Evolutionary conservation across 2,888 invertebrate species (phyloP), one percentile per base, ranked within the genome.

Genomic region (Saturnia japonica): DNA sequence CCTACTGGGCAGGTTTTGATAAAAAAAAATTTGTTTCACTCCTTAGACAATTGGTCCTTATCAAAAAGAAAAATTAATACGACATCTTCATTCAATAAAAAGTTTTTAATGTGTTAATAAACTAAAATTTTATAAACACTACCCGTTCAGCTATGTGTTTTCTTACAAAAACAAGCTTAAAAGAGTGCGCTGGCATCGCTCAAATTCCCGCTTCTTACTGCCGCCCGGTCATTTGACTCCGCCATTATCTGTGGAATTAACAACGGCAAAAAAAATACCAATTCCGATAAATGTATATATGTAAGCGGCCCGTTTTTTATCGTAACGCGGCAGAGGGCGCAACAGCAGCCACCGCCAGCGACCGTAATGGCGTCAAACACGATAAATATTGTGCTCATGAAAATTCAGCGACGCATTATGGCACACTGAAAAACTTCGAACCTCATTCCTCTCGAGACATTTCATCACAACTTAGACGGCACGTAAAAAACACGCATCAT

Each of bases 181-280:
- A 93, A 93, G 91, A 91, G 85, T 88, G 90, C 88, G 90, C 92
- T 84, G 84, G 84, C 93, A 93, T 93, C 89, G 90, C 91, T 92
- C 85, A 90, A 90, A 94, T 93, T 93, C 93, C 90, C 88, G 88
- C 88, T 92, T 93, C 93, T 94, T 94, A 89, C 86, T 78, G 84
- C 86, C 85, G 83, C 85, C 84, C 88, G 85, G 88, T 93, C 93
- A 94, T 93, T 93, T 94, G 91, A 93, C 93, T 92, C 87, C 85
- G 81, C 93, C 93, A 93, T 93, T 93, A 93, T 92, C 91, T 88
- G 88, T 81, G 89, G 92, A 93, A 94, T 94, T 93, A 93, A 91
- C 89, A 86, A 85, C 88, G 82, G 82, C 85, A 88, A 91, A 92
- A 93, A 60, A 93, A 91, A 88, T 81, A 85, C 85, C 83, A 85